Base-by-base conservation (phyloP, 2,888 invertebrate species). In the Buathra laborator region DNA sequence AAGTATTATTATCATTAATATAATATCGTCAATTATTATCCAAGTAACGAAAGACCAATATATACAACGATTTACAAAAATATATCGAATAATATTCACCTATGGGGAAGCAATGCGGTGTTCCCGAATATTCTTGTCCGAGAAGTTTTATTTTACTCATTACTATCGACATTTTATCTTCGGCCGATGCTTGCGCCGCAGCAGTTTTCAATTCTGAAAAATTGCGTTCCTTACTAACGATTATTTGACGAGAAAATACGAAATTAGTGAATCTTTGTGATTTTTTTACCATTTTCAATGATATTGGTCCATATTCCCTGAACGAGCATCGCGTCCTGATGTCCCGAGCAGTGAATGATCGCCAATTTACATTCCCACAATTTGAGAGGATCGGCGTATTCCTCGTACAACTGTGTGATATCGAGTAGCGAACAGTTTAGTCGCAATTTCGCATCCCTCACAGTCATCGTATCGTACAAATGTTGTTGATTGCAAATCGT, bases 351-450 rank as follows among this genome's bases (percentile, higher is more conserved):
- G 90, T 99, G 97, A 67, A 99, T 96, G 87, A 99, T 99, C 6
- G 98, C 98, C 81, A 99, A 95, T 94, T 99, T 98, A 93, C 98
- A 98, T 94, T 99, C 99, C 96, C 98, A 97, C 59, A 99, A 95
- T 89, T 97, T 96, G 93, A 97, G 97, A 3, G 97, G 97, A 90
- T 98, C 98, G 0, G 99, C 99, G 94, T 97, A 99, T 87, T 98
- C 97, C 92, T 98, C 97, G 92, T 98, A 99, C 46, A 99, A 94
- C 94, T 97, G 97, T 10, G 98, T 98, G 88, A 99, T 97, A 93
- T 98, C 98, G 83, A 97, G 96, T 62, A 99, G 95, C 85, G 97
- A 96, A 56, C 96, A 96, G 94, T 99, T 98, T 24, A 99, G 95
- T 62, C 96, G 95, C 78, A 95, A 94, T 87, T 97, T 95, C 12